Evolutionary conservation across 2,797 vertebrate genomes (phyloP).

Genomic region (Gephyroberyx darwinii): DNA sequence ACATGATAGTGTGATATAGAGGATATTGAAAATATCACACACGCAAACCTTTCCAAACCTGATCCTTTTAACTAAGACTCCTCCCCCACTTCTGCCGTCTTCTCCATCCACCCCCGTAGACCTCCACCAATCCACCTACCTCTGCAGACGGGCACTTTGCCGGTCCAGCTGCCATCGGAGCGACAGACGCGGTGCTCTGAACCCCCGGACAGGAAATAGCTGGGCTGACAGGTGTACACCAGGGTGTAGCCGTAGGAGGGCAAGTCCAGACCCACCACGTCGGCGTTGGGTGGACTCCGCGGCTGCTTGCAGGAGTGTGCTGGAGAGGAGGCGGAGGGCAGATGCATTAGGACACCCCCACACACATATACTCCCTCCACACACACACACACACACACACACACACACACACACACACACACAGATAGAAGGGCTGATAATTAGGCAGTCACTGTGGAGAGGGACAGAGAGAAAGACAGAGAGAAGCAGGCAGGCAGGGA

Average conservation of each 20-base stretch:
- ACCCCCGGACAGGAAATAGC: conserved; percentile 93
- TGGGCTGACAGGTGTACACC: conserved; percentile 94
- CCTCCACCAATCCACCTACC: conserved; percentile 76
- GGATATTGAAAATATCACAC: neutral
- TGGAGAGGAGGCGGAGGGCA: conserved; percentile 71
- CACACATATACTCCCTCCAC: too few relatives aligned
- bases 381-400: conserved; percentile 10
- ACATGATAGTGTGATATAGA: neutral
- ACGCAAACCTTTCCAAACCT: neutral
- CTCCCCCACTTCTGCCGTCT: neutral
- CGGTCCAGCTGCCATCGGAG: conserved; percentile 95
- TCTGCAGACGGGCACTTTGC: conserved; percentile 96
- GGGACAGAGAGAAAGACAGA: neutral
- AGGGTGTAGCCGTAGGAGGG: conserved; percentile 93
- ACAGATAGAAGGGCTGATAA: conserved; percentile 38
- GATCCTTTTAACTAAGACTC: conserved; percentile 24
- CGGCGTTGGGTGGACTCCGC: conserved; percentile 88
- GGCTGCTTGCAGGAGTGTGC: conserved; percentile 97
- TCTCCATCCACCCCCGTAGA: conserved; percentile 28
- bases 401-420: neutral
- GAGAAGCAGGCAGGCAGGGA: neutral
- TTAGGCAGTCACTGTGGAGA: conserved; percentile 36
- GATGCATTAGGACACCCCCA: conserved; percentile 29
- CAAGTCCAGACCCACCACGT: conserved; percentile 93
- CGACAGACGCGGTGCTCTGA: conserved; percentile 96